phyloP scores from a whole-genome alignment of 2,113 vertebrate species.

The Hystrix brachyura region DNA sequence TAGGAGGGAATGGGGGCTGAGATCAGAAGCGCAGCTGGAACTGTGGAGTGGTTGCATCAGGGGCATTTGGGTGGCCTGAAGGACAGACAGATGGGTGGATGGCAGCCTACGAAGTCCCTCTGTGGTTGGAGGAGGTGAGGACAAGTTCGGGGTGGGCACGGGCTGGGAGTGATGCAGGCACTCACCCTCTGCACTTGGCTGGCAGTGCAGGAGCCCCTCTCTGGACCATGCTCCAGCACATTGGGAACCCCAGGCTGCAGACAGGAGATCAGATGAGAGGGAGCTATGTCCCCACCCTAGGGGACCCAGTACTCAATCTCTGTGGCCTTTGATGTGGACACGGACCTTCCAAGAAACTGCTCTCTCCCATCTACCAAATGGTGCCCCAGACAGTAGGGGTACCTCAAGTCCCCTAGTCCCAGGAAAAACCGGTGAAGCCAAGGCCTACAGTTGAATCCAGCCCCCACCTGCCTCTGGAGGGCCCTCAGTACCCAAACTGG shows the following conservation, averaged over 20 bases:
- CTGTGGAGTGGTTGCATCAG: too few species aligned
- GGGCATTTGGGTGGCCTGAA: not conserved
- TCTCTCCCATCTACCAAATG: too few species aligned
- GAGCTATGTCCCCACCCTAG: too few species aligned
- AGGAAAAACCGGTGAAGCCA: not conserved
- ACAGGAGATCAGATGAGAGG: not conserved
- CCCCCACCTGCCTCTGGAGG: too few species aligned
- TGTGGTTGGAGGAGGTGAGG: not conserved
- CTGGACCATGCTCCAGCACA: slow-evolving; percentile 92
- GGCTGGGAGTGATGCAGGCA: fast-evolving
- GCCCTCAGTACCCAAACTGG: not conserved
- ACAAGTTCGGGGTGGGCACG: not conserved
- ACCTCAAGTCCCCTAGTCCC: not conserved
- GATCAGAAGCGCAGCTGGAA: not conserved
- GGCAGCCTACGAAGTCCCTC: not conserved
- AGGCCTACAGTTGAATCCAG: not conserved
- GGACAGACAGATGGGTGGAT: not conserved
- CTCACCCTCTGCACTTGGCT: slow-evolving; percentile 90
- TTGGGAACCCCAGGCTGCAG: slow-evolving; percentile 90
- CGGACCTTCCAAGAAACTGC: not conserved
- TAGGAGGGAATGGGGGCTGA: fast-evolving
- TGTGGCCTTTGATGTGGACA: not conserved
- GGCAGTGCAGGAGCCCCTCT: slow-evolving; percentile 87
- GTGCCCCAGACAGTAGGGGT: not conserved
- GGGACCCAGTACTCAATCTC: not conserved